Conservation (phyloP, 2,797 vertebrate genomes). For the Tinamus major region DNA sequence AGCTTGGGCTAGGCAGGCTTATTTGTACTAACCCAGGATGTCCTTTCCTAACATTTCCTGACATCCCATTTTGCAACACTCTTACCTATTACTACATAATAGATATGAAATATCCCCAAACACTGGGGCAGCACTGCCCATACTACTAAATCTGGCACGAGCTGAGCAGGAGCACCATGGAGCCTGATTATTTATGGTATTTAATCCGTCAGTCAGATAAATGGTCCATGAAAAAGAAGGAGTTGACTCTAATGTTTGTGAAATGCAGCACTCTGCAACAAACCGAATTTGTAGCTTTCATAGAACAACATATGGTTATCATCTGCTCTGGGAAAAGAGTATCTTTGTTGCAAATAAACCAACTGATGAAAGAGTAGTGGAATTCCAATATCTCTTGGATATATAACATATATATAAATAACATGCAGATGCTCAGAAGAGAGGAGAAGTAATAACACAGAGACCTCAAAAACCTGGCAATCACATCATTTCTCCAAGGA, state of each 20-base stretch:
- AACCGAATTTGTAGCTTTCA: background rate
- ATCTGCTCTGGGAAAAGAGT: background rate
- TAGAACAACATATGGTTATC: background rate
- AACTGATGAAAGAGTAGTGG: background rate
- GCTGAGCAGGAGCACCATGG: background rate
- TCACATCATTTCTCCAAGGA: background rate
- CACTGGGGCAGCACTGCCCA: background rate
- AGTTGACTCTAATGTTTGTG: background rate
- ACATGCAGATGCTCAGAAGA: background rate
- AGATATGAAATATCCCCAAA: background rate
- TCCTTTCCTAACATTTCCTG: background rate
- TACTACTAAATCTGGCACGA: rapidly evolving
- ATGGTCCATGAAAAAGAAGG: background rate
- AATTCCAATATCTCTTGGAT: background rate
- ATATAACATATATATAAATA: background rate
- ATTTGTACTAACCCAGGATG: background rate
- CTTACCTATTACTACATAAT: background rate
- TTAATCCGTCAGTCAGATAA: background rate
- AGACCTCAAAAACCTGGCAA: background rate
- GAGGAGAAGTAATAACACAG: background rate
- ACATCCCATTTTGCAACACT: background rate
- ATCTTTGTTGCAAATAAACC: constrained; percentile 26
- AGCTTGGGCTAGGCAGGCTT: rapidly evolving
- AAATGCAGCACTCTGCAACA: background rate
- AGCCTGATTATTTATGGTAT: background rate